Conservation (phyloP, 2,113 vertebrate species). For the Pluvialis apricaria region DNA sequence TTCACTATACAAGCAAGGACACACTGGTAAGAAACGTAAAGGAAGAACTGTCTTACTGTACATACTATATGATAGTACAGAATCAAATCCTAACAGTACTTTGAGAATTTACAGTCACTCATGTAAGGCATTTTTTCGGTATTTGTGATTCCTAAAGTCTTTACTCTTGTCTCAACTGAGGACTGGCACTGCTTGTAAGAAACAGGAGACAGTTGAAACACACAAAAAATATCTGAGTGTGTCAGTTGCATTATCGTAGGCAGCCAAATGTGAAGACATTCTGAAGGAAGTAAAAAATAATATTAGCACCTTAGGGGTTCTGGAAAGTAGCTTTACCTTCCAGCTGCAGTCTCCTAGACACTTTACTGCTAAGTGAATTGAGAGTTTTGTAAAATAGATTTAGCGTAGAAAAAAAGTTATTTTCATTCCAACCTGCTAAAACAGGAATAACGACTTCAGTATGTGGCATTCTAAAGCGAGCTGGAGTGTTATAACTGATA, state of each 20-base stretch:
- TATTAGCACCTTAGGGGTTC: neutral
- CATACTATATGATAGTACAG: neutral
- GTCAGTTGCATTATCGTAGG: neutral
- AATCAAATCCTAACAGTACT: neutral
- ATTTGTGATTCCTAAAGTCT: neutral
- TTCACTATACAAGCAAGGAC: conserved; percentile 96
- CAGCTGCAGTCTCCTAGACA: neutral
- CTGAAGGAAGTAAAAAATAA: neutral
- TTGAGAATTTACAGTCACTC: neutral
- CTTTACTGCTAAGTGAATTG: neutral
- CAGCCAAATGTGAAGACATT: neutral
- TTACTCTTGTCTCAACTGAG: neutral
- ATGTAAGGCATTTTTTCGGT: neutral
- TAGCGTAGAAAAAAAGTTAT: neutral
- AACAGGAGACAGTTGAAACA: neutral
- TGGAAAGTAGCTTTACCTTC: neutral
- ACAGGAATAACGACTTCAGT: neutral
- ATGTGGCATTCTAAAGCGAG: neutral
- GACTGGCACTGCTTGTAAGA: neutral
- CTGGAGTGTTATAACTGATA: neutral
- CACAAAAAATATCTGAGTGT: neutral
- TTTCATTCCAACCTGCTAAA: neutral
- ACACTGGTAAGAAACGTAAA: conserved; percentile 78
- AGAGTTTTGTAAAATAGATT: neutral
- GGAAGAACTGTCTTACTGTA: neutral